phyloP scores from a whole-genome alignment of 2,797 vertebrate species.

The Poecile montanus region DNA sequence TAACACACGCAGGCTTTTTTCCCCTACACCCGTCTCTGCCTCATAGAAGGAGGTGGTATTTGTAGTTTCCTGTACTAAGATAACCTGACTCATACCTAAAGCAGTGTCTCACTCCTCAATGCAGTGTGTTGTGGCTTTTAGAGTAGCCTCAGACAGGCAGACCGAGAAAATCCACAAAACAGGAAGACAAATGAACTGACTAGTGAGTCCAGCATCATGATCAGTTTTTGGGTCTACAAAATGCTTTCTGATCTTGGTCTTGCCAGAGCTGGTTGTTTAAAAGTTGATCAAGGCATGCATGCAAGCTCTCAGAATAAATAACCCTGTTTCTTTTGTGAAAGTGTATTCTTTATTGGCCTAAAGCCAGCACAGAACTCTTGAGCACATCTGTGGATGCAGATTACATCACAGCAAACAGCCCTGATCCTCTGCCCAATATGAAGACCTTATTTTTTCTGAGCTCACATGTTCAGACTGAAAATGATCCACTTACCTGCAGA shows the following conservation, averaged over 20 bases:
- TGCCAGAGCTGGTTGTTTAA: neutral
- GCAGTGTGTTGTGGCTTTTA: neutral
- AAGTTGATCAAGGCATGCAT: neutral
- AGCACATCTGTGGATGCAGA: neutral
- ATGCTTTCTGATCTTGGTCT: neutral
- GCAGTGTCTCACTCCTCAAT: neutral
- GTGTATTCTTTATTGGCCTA: neutral
- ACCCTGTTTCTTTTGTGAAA: neutral
- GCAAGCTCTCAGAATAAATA: neutral
- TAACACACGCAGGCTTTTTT: neutral
- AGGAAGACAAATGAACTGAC: neutral
- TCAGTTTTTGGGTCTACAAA: neutral
- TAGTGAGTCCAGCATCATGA: neutral
- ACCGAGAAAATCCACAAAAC: neutral
- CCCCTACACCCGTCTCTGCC: neutral
- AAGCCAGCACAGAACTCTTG: neutral
- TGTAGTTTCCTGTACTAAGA: neutral
- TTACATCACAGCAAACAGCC: neutral
- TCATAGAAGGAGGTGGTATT: conserved; percentile 1
- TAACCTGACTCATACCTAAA: neutral
- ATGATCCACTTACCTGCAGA: neutral
- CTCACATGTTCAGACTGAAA: neutral
- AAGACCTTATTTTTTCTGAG: neutral
- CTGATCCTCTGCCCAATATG: accelerated
- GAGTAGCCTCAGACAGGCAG: neutral